Evolutionary conservation across 2,797 vertebrate genomes (phyloP).

Genomic region (Lycodopsis pacificus): DNA sequence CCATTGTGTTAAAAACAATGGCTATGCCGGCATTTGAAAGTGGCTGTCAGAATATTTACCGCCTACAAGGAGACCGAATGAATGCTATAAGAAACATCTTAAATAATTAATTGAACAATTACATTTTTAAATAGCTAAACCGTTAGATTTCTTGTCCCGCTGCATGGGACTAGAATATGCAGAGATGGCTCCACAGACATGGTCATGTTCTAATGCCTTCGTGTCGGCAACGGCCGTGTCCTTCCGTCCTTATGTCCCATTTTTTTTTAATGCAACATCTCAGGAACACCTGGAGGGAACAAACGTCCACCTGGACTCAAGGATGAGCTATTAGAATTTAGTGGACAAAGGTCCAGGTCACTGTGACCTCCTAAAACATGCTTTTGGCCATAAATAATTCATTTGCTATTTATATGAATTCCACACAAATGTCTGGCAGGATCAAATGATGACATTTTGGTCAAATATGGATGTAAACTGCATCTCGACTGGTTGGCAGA

Average conservation of each 20-base stretch:
- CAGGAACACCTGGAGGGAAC: neutral
- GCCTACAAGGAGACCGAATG: neutral
- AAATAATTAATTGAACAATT: neutral
- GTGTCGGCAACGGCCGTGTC: neutral
- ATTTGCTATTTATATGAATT: neutral
- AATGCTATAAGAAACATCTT: neutral
- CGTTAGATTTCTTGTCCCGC: neutral
- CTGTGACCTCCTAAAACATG: neutral
- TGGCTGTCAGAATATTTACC: neutral
- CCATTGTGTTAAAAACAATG: neutral
- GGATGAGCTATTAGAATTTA: neutral
- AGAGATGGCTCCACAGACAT: neutral
- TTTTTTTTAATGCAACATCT: neutral
- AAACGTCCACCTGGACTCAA: neutral
- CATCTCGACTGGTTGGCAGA: neutral
- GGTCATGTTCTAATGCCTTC: neutral
- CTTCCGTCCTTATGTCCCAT: neutral
- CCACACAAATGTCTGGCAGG: neutral
- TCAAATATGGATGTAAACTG: neutral
- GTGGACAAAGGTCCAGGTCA: too few relatives aligned
- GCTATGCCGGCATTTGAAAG: neutral
- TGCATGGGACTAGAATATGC: neutral
- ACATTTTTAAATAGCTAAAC: neutral
- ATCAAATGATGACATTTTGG: neutral
- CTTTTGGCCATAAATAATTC: neutral